Conservation (phyloP, 2,888 invertebrate genomes). For the Pyrochroa serraticornis region DNA sequence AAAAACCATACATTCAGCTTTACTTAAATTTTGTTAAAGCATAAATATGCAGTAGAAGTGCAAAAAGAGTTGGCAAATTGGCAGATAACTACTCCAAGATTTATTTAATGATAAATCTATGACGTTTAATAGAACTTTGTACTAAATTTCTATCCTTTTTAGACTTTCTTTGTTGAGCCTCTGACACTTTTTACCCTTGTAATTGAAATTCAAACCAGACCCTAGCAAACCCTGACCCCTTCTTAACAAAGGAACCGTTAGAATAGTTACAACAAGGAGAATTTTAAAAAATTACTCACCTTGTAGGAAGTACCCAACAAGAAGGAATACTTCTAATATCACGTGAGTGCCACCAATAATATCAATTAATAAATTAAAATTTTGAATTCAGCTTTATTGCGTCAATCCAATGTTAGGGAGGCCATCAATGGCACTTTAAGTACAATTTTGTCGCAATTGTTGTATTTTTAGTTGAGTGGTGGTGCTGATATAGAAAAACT, state of each 20-base stretch:
- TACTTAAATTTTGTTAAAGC: no score
- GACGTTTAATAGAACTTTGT: no score
- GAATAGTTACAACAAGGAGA: constrained; percentile 53
- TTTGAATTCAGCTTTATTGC: constrained; percentile 38
- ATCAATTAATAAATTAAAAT: constrained; percentile 6
- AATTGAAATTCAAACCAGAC: constrained; percentile 55
- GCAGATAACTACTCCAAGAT: no score
- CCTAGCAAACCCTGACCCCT: constrained; percentile 53
- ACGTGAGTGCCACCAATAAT: constrained; percentile 42
- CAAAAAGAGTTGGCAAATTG: no score
- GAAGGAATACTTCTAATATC: constrained; percentile 61
- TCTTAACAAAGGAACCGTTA: constrained; percentile 57
- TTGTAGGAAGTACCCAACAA: constrained; percentile 58
- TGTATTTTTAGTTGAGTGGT: constrained; percentile 39
- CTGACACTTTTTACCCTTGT: constrained; percentile 59
- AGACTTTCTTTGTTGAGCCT: constrained; percentile 61
- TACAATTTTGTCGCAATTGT: constrained; percentile 36
- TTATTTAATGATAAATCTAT: no score
- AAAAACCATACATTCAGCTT: no score
- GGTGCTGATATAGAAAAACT: constrained; percentile 31
- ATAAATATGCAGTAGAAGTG: no score
- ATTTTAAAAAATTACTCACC: constrained; percentile 59
- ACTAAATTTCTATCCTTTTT: no score
- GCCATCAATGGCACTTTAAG: constrained; percentile 44
- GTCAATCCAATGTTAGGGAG: constrained; percentile 35